These are phyloP conservation scores for Chloropsis hardwickii DNA, from an alignment of 2,113 vertebrate genomes.

Conservation along the genomic window DNA sequence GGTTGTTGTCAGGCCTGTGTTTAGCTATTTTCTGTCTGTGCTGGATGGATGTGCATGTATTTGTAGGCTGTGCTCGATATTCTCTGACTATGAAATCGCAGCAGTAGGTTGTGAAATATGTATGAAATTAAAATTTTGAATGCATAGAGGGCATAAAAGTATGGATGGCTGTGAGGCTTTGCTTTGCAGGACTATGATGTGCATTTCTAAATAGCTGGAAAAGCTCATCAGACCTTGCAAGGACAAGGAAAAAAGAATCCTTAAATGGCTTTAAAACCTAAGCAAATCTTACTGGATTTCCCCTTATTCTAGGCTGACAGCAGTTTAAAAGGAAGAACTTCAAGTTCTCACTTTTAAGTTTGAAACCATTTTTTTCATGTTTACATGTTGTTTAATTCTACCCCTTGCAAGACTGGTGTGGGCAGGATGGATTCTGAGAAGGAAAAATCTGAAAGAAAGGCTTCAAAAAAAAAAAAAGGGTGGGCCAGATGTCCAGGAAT, in stretches of 20 bases:
- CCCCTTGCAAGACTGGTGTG: background rate
- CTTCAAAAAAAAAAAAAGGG: background rate
- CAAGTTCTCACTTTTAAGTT: conserved; percentile 28
- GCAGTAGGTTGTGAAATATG: conserved; percentile 34
- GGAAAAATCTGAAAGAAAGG: conserved; percentile 22
- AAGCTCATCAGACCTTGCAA: conserved; percentile 53
- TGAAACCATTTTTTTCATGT: background rate
- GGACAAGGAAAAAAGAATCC: background rate
- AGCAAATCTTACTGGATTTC: conserved; percentile 38
- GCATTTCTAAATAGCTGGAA: conserved; percentile 44
- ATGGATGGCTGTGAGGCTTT: background rate
- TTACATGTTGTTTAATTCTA: conserved; percentile 34
- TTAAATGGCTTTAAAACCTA: conserved; percentile 38
- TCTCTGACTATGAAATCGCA: conserved; percentile 2
- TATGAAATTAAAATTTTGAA: conserved; percentile 58
- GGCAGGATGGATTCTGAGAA: conserved; percentile 3
- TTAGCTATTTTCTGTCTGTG: background rate
- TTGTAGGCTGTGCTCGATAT: background rate
- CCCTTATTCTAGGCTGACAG: background rate
- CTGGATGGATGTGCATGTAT: background rate
- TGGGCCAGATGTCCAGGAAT: background rate
- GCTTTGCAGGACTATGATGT: conserved; percentile 4
- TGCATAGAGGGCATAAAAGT: conserved; percentile 35
- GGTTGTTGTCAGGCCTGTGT: background rate
- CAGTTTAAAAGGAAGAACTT: background rate